Percentiles rank a stretch among this genome's conserved stretches.
Evolutionary conservation across 2,888 invertebrate species (phyloP).

Genomic region (Trichopoda pennipes): DNA sequence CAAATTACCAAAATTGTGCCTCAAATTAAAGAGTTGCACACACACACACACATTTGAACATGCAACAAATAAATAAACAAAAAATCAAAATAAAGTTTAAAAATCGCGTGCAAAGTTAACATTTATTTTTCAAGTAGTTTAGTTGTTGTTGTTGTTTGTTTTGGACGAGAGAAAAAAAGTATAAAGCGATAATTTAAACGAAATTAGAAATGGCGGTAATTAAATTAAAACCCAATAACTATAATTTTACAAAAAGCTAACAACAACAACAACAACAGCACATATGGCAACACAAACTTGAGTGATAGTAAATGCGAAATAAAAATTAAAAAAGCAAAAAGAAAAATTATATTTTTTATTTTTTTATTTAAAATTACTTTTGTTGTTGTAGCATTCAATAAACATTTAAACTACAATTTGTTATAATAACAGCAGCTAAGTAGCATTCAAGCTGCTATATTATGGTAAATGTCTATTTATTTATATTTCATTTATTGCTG

Average conservation of each 20-base stretch:
- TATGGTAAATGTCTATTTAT: slow-evolving; percentile 12
- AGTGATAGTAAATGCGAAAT: slow-evolving; percentile 11
- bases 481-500: slow-evolving; percentile 5
- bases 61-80: slow-evolving; percentile 34
- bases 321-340: slow-evolving; percentile 11
- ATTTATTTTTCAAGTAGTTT: slow-evolving; percentile 42
- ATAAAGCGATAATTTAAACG: slow-evolving; percentile 55
- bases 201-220: slow-evolving; percentile 67
- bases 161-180: too few species aligned
- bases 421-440: slow-evolving; percentile 38
- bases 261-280: slow-evolving; percentile 6
- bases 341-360: slow-evolving; percentile 35
- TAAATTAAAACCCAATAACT: slow-evolving; percentile 64
- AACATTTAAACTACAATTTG: slow-evolving; percentile 49
- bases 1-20: slow-evolving; percentile 52
- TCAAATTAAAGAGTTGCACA: slow-evolving; percentile 60
- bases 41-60: slow-evolving; percentile 20
- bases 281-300: neutral
- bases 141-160: slow-evolving; percentile 29
- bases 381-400: slow-evolving; percentile 43
- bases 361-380: slow-evolving; percentile 23
- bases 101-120: slow-evolving; percentile 61
- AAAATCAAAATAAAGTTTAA: slow-evolving; percentile 28
- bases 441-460: slow-evolving; percentile 18
- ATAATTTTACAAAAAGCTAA: slow-evolving; percentile 49